These are phyloP conservation scores for Clarias laeviceps DNA, from an alignment of 2,797 vertebrate genomes.

Conservation along the genomic window DNA sequence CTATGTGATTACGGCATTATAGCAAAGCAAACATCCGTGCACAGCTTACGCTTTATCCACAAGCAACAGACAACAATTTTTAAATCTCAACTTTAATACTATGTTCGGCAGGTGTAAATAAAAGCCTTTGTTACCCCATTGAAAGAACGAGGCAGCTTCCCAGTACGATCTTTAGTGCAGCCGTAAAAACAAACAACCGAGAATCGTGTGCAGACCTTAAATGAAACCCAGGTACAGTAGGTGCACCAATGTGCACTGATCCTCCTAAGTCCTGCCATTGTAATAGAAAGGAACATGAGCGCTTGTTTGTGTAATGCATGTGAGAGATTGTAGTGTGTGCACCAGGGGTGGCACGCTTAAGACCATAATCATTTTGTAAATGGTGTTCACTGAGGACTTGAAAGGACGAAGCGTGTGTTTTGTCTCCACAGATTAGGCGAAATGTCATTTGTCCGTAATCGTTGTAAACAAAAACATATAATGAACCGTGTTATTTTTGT, in stretches of 20 bases:
- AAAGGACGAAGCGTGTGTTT: constrained; percentile 35
- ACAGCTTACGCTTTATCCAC: constrained; percentile 1
- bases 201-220: constrained; percentile 61
- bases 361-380: constrained; percentile 41
- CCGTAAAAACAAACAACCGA: constrained; percentile 76
- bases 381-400: constrained; percentile 23
- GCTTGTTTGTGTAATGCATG: constrained; percentile 36
- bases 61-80: constrained; percentile 18
- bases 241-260: constrained; percentile 65
- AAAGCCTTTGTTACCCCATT: constrained; percentile 43
- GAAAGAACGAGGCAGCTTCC: constrained; percentile 32
- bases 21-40: constrained; percentile 1
- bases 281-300: constrained; percentile 59
- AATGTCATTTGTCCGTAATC: constrained; percentile 25
- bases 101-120: constrained; percentile 48
- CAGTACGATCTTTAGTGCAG: constrained; percentile 70
- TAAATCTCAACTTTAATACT: constrained; percentile 12
- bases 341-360: constrained; percentile 44
- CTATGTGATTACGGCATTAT: constrained; percentile 5
- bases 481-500: constrained; percentile 22
- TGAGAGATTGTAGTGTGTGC: constrained; percentile 23
- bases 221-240: constrained; percentile 45
- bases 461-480: constrained; percentile 22
- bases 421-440: constrained; percentile 11
- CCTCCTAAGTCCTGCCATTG: constrained; percentile 76